Base-by-base conservation (phyloP, 2,888 invertebrate species). In the Hypolimnas misippus region DNA sequence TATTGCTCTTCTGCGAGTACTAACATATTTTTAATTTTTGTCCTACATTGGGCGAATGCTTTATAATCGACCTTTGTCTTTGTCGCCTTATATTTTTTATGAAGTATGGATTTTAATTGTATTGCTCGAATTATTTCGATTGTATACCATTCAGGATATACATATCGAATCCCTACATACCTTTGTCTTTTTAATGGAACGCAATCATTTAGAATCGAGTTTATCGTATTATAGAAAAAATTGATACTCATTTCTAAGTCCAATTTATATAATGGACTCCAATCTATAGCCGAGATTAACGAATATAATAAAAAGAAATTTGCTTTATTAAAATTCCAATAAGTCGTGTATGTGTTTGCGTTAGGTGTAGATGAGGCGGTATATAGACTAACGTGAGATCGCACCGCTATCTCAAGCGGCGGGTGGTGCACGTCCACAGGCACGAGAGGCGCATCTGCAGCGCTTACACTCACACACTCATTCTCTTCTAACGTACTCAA, bases 401-500 rank as follows among this genome's bases (percentile, higher is more conserved):
- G 42, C 29, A 55, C 38, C 14, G 51, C 8, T 17, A 68, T 44
- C 40, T 31, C 49, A 16, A 65, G 65, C 31, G 65, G 61, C 29
- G 63, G 67, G 46, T 64, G 67, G 14, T 64, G 33, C 44, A 38
- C 51, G 33, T 67, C 67, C 25, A 54, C 57, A 16, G 61, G 42
- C 14, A 62, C 58, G 0, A 65, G 44, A 16, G 57, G 46, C 58
- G 5, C 57, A 7, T 38, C 58, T 25, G 63, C 63, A 31, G 19
- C 57, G 25, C 50, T 2, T 17, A 63, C 55, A 1, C 12, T n/a
- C 49, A 54, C 57, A 40, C 10, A 17, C 10, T 14, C 52, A 2
- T 8, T 51, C n/a, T 38, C 38, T 4, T 5, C 12, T n/a, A 46
- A 46, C 17, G 55, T 35, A 54, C 59, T 54, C 19, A 65, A 31